A percentile compares a stretch with the other conserved stretches of the same genome.
phyloP scores from a whole-genome alignment of 2,888 invertebrate genomes.

The Apoderus coryli region DNA sequence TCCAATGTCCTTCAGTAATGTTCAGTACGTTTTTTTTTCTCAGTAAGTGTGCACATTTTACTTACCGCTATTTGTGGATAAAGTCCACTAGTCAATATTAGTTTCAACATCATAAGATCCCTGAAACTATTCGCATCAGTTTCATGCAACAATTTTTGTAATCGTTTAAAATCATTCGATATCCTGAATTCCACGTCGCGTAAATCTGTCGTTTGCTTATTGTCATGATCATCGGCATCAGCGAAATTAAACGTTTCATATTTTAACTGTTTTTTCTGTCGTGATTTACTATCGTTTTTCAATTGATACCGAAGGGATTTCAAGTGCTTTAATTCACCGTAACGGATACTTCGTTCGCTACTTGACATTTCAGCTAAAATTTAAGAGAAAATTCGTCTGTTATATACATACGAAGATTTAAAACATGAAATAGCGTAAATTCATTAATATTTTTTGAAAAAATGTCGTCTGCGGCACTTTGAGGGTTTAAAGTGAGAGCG shows the following conservation, averaged over 20 bases:
- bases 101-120: conserved; percentile 55
- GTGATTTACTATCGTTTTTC: conserved; percentile 44
- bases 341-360: conserved; percentile 63
- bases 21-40: no score
- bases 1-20: no score
- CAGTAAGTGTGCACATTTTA: no score
- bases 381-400: no score
- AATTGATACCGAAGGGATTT: conserved; percentile 45
- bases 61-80: conserved; percentile 92
- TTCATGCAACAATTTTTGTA: conserved; percentile 44
- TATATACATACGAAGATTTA: no score
- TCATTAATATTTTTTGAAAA: no score
- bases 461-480: no score
- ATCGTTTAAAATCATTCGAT: conserved; percentile 45
- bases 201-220: conserved; percentile 30
- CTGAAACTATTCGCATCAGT: conserved; percentile 48
- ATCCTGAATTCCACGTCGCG: conserved; percentile 50
- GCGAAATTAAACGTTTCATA: conserved; percentile 46
- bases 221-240: conserved; percentile 47
- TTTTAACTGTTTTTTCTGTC: conserved; percentile 61
- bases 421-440: no score
- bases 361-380: conserved; percentile 38
- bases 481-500: neutral
- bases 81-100: conserved; percentile 80
- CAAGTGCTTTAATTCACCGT: conserved; percentile 81